phyloP scores from a whole-genome alignment of 2,797 vertebrate species.

The Premnoplex brunnescens region DNA sequence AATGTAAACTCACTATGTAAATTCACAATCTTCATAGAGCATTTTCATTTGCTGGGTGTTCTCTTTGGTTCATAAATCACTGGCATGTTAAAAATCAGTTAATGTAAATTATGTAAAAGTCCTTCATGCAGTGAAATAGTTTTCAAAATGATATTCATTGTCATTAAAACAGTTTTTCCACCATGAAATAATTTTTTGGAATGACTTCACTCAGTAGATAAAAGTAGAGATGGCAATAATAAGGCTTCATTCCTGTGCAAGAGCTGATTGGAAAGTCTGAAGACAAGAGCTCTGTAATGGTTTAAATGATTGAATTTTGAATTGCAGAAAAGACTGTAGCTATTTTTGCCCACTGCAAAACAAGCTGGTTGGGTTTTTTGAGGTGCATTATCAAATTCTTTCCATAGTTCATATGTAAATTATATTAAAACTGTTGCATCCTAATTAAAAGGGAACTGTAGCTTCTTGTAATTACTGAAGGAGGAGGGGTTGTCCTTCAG shows the following conservation, averaged over 20 bases:
- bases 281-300: not conserved
- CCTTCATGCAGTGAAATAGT: not conserved
- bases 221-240: not conserved
- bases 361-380: not conserved
- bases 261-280: not conserved
- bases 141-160: not conserved
- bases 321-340: not conserved
- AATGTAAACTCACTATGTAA: not conserved
- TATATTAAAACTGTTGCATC: not conserved
- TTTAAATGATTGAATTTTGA: not conserved
- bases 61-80: not conserved
- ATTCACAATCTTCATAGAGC: not conserved
- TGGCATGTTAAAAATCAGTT: conserved; percentile 9
- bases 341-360: not conserved
- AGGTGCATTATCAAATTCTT: not conserved
- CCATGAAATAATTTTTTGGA: not conserved
- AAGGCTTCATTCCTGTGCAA: not conserved
- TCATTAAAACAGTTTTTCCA: not conserved
- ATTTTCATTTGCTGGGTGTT: not conserved
- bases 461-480: not conserved
- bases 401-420: not conserved
- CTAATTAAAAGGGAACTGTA: not conserved
- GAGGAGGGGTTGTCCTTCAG: not conserved
- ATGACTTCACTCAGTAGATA: not conserved
- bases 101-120: not conserved